Conservation (phyloP, 1,140 invertebrate genomes). For the Micrasema minimum region DNA sequence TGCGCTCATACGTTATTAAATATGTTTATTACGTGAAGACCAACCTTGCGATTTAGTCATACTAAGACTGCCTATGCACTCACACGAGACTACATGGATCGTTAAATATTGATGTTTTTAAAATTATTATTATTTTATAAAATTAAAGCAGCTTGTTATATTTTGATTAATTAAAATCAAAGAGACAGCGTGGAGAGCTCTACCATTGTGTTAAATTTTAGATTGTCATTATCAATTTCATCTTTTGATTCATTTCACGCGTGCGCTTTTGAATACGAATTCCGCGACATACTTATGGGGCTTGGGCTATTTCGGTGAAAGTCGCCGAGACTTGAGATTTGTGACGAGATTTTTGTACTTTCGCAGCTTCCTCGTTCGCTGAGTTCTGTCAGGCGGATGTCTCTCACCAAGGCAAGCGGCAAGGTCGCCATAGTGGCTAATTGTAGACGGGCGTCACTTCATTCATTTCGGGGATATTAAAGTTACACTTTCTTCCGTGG, state of each 20-base stretch:
- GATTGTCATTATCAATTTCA: slow-evolving; percentile 36
- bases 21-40: too few relatives aligned
- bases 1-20: too few relatives aligned
- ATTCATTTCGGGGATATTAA: slow-evolving; percentile 17
- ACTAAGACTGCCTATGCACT: too few relatives aligned
- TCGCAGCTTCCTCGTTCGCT: slow-evolving; percentile 25
- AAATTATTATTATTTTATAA: too few relatives aligned
- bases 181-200: slow-evolving; percentile 14
- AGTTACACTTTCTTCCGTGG: slow-evolving; percentile 29
- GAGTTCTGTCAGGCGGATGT: slow-evolving; percentile 31
- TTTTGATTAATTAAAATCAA: slow-evolving; percentile 18
- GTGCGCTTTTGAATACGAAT: slow-evolving; percentile 34
- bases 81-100: too few relatives aligned
- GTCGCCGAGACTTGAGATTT: slow-evolving; percentile 28
- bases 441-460: not conserved
- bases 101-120: too few relatives aligned
- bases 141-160: too few relatives aligned
- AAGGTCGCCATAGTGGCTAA: slow-evolving; percentile 38
- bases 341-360: slow-evolving; percentile 31
- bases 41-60: too few relatives aligned
- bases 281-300: slow-evolving; percentile 44
- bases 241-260: slow-evolving; percentile 32
- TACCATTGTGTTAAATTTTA: slow-evolving; percentile 24
- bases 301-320: slow-evolving; percentile 44
- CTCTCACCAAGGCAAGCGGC: slow-evolving; percentile 43